These are phyloP conservation scores for Drepana arcuata DNA, from an alignment of 1,140 invertebrate species.

Conservation along the genomic window DNA sequence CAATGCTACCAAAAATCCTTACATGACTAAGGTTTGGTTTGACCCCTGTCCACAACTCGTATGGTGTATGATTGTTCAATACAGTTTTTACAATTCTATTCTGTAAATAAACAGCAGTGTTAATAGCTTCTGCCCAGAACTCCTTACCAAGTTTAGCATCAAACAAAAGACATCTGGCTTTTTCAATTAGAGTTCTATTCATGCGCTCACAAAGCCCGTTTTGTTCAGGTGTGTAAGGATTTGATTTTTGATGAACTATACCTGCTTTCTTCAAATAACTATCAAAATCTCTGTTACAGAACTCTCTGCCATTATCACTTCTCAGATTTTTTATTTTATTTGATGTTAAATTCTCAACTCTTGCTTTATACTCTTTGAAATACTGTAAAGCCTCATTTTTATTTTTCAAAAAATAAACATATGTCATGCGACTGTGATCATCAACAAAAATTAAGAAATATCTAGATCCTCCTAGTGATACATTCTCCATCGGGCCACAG, in stretches of 20 bases:
- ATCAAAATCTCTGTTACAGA: background rate
- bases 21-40: background rate
- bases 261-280: background rate
- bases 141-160: background rate
- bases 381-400: background rate
- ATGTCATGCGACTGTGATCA: background rate
- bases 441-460: slow-evolving; percentile 1
- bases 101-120: background rate
- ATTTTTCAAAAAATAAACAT: background rate
- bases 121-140: background rate
- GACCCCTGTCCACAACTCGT: background rate
- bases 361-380: slow-evolving; percentile 1
- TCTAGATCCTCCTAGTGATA: background rate
- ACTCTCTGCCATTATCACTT: background rate
- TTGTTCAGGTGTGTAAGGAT: slow-evolving; percentile 1
- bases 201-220: background rate
- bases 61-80: background rate
- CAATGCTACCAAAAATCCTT: background rate
- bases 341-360: background rate
- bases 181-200: background rate
- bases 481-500: background rate
- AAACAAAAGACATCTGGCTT: background rate
- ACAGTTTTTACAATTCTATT: background rate
- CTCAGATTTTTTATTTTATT: background rate
- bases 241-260: background rate